phyloP scores from a whole-genome alignment of 2,888 invertebrate species.

The Chrysolina oricalcia region DNA sequence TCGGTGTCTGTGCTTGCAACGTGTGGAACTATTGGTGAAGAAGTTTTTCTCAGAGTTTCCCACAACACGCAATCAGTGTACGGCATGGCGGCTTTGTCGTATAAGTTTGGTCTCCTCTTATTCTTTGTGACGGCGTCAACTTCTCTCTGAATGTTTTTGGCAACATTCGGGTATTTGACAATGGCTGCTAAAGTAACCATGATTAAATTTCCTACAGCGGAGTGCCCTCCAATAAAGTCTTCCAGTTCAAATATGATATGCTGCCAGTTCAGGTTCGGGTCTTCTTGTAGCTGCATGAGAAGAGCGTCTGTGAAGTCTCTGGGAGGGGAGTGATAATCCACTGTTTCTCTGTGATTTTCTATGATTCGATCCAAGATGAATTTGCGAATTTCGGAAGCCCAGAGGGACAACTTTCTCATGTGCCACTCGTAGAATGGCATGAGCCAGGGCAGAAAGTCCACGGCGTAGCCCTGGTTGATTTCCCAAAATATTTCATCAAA shows the following conservation, averaged over 20 bases:
- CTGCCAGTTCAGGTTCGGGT: slow-evolving; percentile 81
- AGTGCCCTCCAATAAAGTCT: slow-evolving; percentile 91
- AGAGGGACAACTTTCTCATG: slow-evolving; percentile 79
- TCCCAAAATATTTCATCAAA: slow-evolving; percentile 95
- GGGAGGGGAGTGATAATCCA: slow-evolving; percentile 78
- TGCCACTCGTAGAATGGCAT: slow-evolving; percentile 82
- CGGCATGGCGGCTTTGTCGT: slow-evolving; percentile 80
- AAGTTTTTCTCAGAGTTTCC: slow-evolving; percentile 85
- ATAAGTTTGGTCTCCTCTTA: slow-evolving; percentile 76
- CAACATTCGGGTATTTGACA: slow-evolving; percentile 79
- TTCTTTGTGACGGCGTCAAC: slow-evolving; percentile 77
- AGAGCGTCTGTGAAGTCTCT: slow-evolving; percentile 88
- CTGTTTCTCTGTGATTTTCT: slow-evolving; percentile 72
- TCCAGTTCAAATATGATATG: slow-evolving; percentile 88
- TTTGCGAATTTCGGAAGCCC: slow-evolving; percentile 81
- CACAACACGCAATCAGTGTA: slow-evolving; percentile 88
- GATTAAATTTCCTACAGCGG: slow-evolving; percentile 89
- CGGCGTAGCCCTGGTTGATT: slow-evolving; percentile 90
- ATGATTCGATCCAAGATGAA: slow-evolving; percentile 85
- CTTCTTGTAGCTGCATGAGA: slow-evolving; percentile 76
- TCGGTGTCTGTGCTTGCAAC: slow-evolving; percentile 86
- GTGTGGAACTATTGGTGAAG: slow-evolving; percentile 93
- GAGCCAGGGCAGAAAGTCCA: slow-evolving; percentile 90
- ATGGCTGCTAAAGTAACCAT: slow-evolving; percentile 84
- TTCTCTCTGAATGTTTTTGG: slow-evolving; percentile 79